Evolutionary conservation across 2,797 vertebrate species (phyloP), one percentile per base, ranked within the genome.

Genomic region (Syngnathus rostellatus): DNA sequence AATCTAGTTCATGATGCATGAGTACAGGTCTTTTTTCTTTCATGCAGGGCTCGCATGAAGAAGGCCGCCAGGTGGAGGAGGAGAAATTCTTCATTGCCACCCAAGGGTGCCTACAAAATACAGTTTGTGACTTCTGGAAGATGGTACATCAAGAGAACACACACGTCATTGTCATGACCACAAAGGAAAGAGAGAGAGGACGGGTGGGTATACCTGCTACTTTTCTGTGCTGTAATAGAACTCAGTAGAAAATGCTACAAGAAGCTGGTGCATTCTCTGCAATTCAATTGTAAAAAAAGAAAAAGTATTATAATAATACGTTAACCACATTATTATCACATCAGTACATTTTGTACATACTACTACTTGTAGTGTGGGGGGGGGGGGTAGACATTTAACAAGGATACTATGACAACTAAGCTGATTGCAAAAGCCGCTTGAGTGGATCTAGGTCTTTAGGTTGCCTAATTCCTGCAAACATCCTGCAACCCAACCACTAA

Each of bases 71-170:
- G n/a, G 71, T 76, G 0, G 91, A 92, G n/a, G 87, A 90, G 41
- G 87, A 87, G 67, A 95, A 94, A 83, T 77, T 93, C 71, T 95
- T 92, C 61, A 93, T 93, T 0, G 93, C 94, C 79, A 95, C 93
- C 14, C 93, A 94, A 81, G 94, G 93, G 41, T 95, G 92, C 81
- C 89, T 95, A 39, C 94, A 94, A 83, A 93, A 91, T 59, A 94
- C 92, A 0, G 91, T 92, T 53, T 65, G 81, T 0, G 94, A 94
- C 88, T 95, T 94, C 89, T 95, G 94, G 94, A 91, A 92, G 76
- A 93, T 93, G 94, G 92, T 95, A 50, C 90, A 93, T 74, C 94
- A 94, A 74, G 93, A 95, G 86, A 93, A 93, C 65, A 92, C 90
- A 0, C 92, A 90, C 0, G 92, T 95, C 80, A 94, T 94, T 1